Evolutionary conservation across 2,113 vertebrate genomes (phyloP).

Genomic region (human): GRCh38 chr16:55464001-55464500

Average conservation of each 20-base stretch:
- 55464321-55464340: background rate
- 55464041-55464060: background rate
- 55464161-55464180: background rate
- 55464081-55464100: fast-evolving
- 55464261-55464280: fast-evolving
- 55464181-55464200: background rate
- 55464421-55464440: background rate
- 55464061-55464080: background rate
- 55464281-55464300: fast-evolving
- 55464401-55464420: background rate
- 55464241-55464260: background rate
- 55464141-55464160: background rate
- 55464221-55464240: background rate
- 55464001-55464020: background rate
- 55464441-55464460: background rate
- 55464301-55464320: background rate
- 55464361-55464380: background rate
- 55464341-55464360: background rate
- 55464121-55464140: background rate
- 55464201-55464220: fast-evolving
- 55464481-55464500: background rate
- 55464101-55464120: background rate
- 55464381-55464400: background rate
- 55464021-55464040: background rate
- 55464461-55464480: background rate